Conservation (phyloP, 2,113 vertebrate species). For the Pygathrix nemaeus region DNA sequence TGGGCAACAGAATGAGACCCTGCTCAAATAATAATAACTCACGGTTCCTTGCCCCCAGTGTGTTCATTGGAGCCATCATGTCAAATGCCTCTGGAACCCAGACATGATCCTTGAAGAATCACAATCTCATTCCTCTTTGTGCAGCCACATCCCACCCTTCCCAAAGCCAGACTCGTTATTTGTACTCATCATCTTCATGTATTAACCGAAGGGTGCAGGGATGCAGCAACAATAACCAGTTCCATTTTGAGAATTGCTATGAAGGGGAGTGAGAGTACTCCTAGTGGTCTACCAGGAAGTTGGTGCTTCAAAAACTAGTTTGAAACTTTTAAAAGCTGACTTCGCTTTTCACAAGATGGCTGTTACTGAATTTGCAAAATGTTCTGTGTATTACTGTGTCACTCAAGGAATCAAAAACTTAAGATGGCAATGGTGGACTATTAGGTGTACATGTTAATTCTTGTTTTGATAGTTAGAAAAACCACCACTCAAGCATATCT, state of each 20-base stretch:
- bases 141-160: neutral
- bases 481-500: neutral
- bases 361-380: neutral
- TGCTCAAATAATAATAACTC: neutral
- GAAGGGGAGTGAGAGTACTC: neutral
- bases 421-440: neutral
- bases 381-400: neutral
- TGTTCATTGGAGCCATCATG: neutral
- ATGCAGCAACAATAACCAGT: neutral
- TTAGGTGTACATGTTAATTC: neutral
- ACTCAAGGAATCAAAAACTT: neutral
- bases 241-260: neutral
- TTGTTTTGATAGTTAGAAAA: conserved; percentile 9
- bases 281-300: neutral
- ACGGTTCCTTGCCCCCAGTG: neutral
- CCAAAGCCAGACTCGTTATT: neutral
- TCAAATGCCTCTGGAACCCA: neutral
- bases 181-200: neutral
- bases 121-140: neutral
- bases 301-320: neutral
- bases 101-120: neutral
- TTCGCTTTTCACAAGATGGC: neutral
- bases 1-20: too few relatives aligned
- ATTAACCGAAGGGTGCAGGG: neutral
- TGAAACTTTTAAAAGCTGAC: neutral